These are phyloP conservation scores for Homalodisca vitripennis DNA, from an alignment of 1,140 invertebrate species.

Conservation along the genomic window DNA sequence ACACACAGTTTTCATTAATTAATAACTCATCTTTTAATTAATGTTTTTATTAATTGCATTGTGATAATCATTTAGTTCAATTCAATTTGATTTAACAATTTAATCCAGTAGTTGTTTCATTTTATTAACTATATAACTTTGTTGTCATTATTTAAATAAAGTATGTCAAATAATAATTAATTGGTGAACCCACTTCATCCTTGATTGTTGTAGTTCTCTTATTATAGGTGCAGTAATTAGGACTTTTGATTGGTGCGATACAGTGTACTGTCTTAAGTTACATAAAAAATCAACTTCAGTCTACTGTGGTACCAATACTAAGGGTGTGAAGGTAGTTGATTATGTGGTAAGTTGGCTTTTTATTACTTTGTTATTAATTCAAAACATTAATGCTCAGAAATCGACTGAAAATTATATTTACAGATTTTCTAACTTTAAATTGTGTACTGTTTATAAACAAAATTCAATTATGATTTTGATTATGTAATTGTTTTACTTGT, in stretches of 20 bases:
- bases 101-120: not conserved
- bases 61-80: not conserved
- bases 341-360: constrained; percentile 5
- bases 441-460: not conserved
- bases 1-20: no score
- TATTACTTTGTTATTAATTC: not conserved
- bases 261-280: constrained; percentile 14
- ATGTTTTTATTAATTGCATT: not conserved
- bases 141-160: not conserved
- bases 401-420: not conserved
- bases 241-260: constrained; percentile 12
- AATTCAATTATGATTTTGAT: not conserved
- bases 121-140: not conserved
- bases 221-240: constrained; percentile 10
- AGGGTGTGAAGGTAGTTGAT: constrained; percentile 6
- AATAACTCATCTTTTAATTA: no score
- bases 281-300: not conserved
- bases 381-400: not conserved
- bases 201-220: not conserved
- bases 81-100: not conserved
- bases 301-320: constrained; percentile 10
- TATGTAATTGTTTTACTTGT: not conserved
- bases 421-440: not conserved
- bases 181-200: no score
- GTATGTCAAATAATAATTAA: not conserved